phyloP scores from a whole-genome alignment of 1,140 invertebrate genomes.

The Cotesia chilonis region DNA sequence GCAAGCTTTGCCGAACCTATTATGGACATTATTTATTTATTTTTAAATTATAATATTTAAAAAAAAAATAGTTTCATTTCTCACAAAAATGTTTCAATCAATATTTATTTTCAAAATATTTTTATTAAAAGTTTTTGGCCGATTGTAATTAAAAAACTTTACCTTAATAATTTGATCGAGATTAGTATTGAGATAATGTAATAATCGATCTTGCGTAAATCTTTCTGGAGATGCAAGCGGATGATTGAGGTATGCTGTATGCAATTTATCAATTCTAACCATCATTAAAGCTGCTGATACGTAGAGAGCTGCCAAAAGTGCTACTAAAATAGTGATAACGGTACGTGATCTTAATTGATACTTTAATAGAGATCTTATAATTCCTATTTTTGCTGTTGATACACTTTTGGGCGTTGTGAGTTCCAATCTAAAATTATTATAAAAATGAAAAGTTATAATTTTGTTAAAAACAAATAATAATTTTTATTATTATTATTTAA shows the following conservation, averaged over 20 bases:
- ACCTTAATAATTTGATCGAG: slow-evolving; percentile 63
- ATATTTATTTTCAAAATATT: too few species aligned
- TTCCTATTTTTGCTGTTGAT: slow-evolving; percentile 17
- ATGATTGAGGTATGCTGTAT: slow-evolving; percentile 61
- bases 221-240: slow-evolving; percentile 58
- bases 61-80: background rate
- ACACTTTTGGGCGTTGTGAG: slow-evolving; percentile 34
- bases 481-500: background rate
- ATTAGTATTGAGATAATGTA: slow-evolving; percentile 61
- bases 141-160: slow-evolving; percentile 10
- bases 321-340: slow-evolving; percentile 51
- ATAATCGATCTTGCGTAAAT: slow-evolving; percentile 58
- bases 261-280: slow-evolving; percentile 60
- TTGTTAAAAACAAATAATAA: background rate
- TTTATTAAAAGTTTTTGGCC: too few species aligned
- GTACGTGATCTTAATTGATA: slow-evolving; percentile 48
- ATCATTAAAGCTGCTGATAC: slow-evolving; percentile 63
- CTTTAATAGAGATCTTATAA: slow-evolving; percentile 40
- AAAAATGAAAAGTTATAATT: background rate
- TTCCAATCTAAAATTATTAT: slow-evolving; percentile 39
- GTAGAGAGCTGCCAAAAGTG: slow-evolving; percentile 54
- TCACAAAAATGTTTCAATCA: too few species aligned
- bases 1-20: slow-evolving; percentile 58
- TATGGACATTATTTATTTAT: background rate
- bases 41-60: background rate